phyloP scores from a whole-genome alignment of 2,797 vertebrate species.

The Centropyge bicolor region DNA sequence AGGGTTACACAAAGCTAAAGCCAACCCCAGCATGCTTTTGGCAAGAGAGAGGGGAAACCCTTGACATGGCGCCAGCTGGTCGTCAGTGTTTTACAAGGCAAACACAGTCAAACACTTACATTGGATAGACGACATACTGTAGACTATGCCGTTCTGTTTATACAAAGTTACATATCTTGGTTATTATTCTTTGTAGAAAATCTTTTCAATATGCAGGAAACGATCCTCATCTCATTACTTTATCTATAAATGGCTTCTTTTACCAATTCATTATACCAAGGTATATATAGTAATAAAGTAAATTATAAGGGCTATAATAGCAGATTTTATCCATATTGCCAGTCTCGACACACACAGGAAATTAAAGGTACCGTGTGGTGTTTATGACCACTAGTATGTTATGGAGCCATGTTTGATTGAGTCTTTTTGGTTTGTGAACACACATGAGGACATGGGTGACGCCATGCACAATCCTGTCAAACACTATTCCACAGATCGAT shows the following conservation, averaged over 20 bases:
- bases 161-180: not conserved
- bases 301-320: not conserved
- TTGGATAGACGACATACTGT: no score
- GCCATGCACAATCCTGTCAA: not conserved
- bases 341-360: not conserved
- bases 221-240: no score
- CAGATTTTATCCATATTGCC: not conserved
- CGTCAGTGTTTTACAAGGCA: not conserved
- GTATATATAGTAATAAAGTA: not conserved
- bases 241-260: not conserved
- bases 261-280: not conserved
- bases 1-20: no score
- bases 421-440: not conserved
- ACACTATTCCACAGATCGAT: not conserved
- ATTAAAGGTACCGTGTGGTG: not conserved
- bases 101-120: not conserved
- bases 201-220: not conserved
- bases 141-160: not conserved
- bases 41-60: not conserved
- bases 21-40: not conserved
- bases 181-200: not conserved
- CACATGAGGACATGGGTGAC: not conserved
- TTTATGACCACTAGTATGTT: not conserved
- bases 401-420: no score
- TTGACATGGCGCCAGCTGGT: not conserved